Evolutionary conservation across 2,113 vertebrate genomes (phyloP).

Genomic region (Cinclus mexicanus): DNA sequence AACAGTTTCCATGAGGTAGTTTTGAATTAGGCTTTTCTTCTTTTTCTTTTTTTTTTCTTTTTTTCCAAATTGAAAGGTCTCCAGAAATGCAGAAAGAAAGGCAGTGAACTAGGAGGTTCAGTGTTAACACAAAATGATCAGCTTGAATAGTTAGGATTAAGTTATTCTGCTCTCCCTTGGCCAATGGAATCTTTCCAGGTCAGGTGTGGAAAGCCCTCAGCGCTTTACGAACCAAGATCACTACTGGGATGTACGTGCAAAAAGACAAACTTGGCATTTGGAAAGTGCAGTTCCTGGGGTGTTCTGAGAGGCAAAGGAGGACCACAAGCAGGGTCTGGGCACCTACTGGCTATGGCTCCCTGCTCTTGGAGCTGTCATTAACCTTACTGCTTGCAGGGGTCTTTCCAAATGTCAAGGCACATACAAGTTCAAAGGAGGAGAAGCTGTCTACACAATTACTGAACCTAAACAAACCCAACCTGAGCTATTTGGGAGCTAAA

Average conservation of each 20-base stretch:
- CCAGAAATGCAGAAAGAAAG: neutral
- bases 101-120: neutral
- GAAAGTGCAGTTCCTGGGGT: neutral
- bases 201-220: neutral
- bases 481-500: rapidly evolving
- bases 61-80: neutral
- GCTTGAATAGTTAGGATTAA: neutral
- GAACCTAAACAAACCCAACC: neutral
- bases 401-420: neutral
- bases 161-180: neutral
- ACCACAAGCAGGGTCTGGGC: neutral
- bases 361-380: neutral
- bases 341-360: neutral
- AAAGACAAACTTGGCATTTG: neutral
- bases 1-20: neutral
- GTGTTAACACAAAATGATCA: neutral
- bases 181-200: neutral
- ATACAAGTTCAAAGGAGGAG: neutral
- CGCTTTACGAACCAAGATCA: neutral
- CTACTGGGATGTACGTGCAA: rapidly evolving
- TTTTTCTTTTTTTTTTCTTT: neutral
- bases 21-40: neutral
- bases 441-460: neutral
- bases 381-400: neutral
- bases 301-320: neutral